Evolutionary conservation across 2,113 vertebrate genomes (phyloP).

Genomic region (Bagarius yarrelli): DNA sequence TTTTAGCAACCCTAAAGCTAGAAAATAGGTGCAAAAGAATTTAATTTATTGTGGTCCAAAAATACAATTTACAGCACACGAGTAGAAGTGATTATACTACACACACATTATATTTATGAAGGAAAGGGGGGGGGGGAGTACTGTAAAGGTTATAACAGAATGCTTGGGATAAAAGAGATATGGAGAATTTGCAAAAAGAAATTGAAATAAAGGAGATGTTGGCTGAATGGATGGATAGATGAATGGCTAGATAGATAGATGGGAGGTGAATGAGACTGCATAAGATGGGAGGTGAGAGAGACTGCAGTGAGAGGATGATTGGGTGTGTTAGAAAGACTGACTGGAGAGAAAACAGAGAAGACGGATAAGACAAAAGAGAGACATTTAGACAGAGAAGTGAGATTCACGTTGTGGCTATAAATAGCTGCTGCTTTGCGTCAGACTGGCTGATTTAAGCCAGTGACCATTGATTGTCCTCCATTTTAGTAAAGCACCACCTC

Average conservation of each 20-base stretch:
- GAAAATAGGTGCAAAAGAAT: no score
- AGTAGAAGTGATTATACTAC: not conserved
- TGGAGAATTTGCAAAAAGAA: not conserved
- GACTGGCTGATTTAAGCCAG: not conserved
- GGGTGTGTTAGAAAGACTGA: not conserved
- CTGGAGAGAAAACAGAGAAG: not conserved
- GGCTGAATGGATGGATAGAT: no score
- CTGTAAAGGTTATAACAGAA: no score
- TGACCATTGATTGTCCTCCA: not conserved
- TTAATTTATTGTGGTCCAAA: not conserved
- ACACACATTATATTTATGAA: not conserved
- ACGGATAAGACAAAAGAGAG: not conserved
- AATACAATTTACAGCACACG: not conserved
- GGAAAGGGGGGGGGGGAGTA: not conserved
- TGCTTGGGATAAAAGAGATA: no score
- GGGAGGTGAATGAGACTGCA: not conserved
- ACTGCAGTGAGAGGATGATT: not conserved
- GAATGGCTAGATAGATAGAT: not conserved
- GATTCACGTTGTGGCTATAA: constrained; percentile 7
- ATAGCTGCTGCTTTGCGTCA: constrained; percentile 9
- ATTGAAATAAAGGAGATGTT: not conserved
- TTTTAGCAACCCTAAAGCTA: not conserved
- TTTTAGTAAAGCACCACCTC: not conserved
- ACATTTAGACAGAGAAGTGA: not conserved
- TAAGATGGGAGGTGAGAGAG: not conserved